Evolutionary conservation across 2,113 vertebrate species (phyloP), one percentile per base, ranked within the genome.

Genomic region (Cyanistes caeruleus): DNA sequence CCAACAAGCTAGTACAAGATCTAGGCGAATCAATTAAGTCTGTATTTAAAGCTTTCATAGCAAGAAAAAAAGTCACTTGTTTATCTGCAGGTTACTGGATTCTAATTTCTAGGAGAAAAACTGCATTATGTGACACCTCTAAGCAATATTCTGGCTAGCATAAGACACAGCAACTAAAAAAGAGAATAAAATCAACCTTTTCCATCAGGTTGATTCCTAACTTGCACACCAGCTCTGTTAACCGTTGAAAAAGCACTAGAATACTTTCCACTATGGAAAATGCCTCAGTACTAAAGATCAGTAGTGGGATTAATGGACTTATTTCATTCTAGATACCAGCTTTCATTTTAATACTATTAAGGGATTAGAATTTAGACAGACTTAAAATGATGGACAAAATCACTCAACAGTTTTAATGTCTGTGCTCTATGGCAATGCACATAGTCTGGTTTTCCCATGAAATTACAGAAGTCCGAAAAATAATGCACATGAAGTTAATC

Each of bases 321-420:
- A 96, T 73, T 86, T 95, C 53, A 53, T 64, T 90, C 55, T 37
- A 95, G 76, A 93, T 68, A 89, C 13, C 41, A 85, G 96, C 93
- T 95, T 92, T 81, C 68, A 63, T 86, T 96, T 94, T 94, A 89
- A 95, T 93, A 65, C 30, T 30, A 90, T 96, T 94, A 97, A 84
- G 30, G 49, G 79, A 96, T 93, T 70, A 95, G 49, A 91, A 90
- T 14, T 58, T 62, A 93, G 60, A 90, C 51, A 83, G 72, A 81
- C 30, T 75, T 84, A 39, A 72, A 81, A 85, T 41, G 9, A 89
- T 5, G 14, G 52, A 93, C 58, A 85, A 95, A 96, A 89, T 62
- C 15, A 91, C 39, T 44, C 67, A 65, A 79, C 4, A 70, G 27
- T 68, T 84, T 44, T 59, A 76, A 89, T 8, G 41, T n/a, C 46